Percentiles rank a stretch among this genome's conserved stretches.
These are phyloP conservation scores for Andrena marginata DNA, from an alignment of 2,888 invertebrate genomes.

Conservation along the genomic window DNA sequence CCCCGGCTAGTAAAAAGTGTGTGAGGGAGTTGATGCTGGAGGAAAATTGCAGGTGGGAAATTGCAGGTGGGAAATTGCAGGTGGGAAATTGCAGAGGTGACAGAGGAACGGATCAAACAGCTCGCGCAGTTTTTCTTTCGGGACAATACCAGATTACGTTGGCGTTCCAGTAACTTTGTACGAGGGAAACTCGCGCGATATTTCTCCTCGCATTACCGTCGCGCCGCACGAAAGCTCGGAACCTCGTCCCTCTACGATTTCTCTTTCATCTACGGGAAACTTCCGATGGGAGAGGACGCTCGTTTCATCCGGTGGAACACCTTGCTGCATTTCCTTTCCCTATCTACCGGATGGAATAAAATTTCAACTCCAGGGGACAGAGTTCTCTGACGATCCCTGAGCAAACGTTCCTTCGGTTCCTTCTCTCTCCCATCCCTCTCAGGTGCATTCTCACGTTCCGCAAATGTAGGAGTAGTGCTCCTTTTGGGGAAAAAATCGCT, in stretches of 20 bases:
- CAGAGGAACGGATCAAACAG: neutral
- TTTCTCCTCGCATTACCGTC: slow-evolving; percentile 18
- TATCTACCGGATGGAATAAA: neutral
- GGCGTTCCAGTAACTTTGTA: neutral
- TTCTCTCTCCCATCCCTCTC: neutral
- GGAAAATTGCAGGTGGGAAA: neutral
- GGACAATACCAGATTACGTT: slow-evolving; percentile 16
- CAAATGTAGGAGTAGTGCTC: neutral
- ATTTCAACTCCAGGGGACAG: neutral
- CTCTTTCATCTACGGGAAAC: slow-evolving; percentile 17
- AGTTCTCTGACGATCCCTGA: neutral
- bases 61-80: neutral
- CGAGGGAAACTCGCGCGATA: slow-evolving; percentile 1
- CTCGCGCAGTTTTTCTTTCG: slow-evolving; percentile 17
- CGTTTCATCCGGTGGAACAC: slow-evolving; percentile 9
- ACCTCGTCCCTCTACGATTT: slow-evolving; percentile 6
- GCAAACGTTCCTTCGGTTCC: slow-evolving; percentile 1
- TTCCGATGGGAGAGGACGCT: slow-evolving; percentile 8
- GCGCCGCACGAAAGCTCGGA: neutral
- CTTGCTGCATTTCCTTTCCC: slow-evolving; percentile 10
- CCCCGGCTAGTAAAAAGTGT: no score
- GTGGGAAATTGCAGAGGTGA: neutral
- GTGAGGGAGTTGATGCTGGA: no score
- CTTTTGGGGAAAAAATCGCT: slow-evolving; percentile 6
- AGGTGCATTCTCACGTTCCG: neutral